Base-by-base conservation (phyloP, 2,797 vertebrate genomes). In the Botia almorhae region DNA sequence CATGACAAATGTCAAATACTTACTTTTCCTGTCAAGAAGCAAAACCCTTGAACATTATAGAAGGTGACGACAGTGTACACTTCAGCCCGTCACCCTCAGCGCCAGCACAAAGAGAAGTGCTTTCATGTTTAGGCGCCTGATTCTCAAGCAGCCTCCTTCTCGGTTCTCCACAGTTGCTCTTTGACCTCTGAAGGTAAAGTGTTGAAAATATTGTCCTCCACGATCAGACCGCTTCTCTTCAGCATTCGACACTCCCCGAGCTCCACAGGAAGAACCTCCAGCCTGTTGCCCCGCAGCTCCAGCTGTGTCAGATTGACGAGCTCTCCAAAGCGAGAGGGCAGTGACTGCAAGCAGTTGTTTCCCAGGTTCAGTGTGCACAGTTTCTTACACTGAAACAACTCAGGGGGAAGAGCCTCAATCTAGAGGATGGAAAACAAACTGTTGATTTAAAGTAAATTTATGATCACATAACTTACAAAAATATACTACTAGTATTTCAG, bases 371-470 rank as follows among this genome's bases (percentile, higher is more conserved):
- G 93, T 33, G 96, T 97, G 85, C 96, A 95, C 74, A 99, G 93
- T 89, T 99, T 99, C 90, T 96, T 96, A 91, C 98, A 99, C 93
- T 98, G 96, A 93, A 99, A 99, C 83, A 99, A 92, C 89, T 99
- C 98, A 0, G 97, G 97, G 1, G 97, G 98, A 39, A 99, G 94
- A 36, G 86, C 92, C 90, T 99, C 97, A 0, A 99, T 99, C 97
- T 99, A 50, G 36, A 77, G 17, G 16, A 60, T 7, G 68, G 21
- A 1, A 64, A 58, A 69, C n/a, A 48, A 12, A 51, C 50, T 33
- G 5, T 5, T 36, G 7, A 64, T 11, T 56, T 1, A 46, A 56
- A n/a, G 21, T 36, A 23, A 12, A 33, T 33, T 69, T n/a, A 10
- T 33, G 1, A 8, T 55, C 17, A 55, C 53, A 55, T 8, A 43